phyloP scores from a whole-genome alignment of 92 coral and sea anemone species.

The Siderastrea radians region DNA sequence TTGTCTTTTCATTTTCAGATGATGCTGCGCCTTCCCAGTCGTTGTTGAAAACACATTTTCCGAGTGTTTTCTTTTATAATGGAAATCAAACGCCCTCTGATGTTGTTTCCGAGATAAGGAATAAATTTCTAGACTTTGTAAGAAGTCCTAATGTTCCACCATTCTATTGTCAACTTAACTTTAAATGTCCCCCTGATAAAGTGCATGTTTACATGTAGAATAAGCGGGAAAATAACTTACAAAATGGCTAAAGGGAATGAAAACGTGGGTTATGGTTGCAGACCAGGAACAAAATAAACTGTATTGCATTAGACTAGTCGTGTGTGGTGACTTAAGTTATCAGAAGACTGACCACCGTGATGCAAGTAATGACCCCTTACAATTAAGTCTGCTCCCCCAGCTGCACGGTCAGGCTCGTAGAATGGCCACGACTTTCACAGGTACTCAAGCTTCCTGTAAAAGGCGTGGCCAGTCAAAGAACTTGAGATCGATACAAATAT shows the following conservation, averaged over 20 bases:
- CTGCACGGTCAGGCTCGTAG: too few relatives aligned
- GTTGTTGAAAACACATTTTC: not conserved
- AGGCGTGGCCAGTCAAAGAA: too few relatives aligned
- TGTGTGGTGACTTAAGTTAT: too few relatives aligned
- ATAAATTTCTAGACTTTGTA: not conserved
- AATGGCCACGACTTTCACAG: too few relatives aligned
- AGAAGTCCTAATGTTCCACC: not conserved
- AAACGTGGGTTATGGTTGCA: not conserved
- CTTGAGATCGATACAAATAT: too few relatives aligned
- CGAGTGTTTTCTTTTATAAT: slow-evolving; percentile 7
- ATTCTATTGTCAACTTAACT: not conserved
- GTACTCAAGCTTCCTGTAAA: too few relatives aligned
- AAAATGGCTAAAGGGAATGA: not conserved
- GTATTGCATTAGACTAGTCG: too few relatives aligned
- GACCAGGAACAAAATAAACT: not conserved
- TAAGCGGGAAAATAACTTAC: too few relatives aligned
- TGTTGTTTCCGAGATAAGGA: not conserved
- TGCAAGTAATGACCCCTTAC: too few relatives aligned
- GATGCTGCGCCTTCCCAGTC: slow-evolving; percentile 18
- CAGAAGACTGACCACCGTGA: too few relatives aligned
- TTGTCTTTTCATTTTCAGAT: not conserved
- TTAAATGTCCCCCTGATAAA: not conserved
- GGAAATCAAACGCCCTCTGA: slow-evolving; percentile 15
- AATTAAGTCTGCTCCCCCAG: too few relatives aligned
- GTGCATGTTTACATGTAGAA: slow-evolving; percentile 2